These are phyloP conservation scores for Acrossocheilus wenchowensis DNA, from an alignment of 2,797 vertebrate genomes.

Conservation along the genomic window DNA sequence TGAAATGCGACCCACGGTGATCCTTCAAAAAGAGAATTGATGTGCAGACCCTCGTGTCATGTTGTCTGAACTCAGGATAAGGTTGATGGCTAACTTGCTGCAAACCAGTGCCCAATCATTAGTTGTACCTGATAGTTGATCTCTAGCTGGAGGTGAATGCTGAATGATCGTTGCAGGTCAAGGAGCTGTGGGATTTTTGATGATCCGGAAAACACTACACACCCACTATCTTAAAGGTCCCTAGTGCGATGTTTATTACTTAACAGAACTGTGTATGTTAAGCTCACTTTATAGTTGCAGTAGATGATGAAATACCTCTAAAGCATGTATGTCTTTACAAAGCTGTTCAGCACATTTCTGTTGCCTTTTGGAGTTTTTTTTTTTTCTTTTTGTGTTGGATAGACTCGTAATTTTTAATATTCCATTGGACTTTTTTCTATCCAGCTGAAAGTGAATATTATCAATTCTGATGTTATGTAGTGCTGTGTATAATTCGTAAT, in stretches of 20 bases:
- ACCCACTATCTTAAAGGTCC: slow-evolving; percentile 47
- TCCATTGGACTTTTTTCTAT: slow-evolving; percentile 86
- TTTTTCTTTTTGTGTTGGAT: slow-evolving; percentile 61
- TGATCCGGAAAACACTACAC: slow-evolving; percentile 42
- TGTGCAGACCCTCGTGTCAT: slow-evolving; percentile 53
- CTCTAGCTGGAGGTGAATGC: slow-evolving; percentile 45
- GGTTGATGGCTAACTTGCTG: slow-evolving; percentile 61
- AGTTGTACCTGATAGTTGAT: slow-evolving; percentile 7
- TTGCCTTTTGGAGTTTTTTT: slow-evolving; percentile 73
- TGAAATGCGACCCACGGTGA: slow-evolving; percentile 90
- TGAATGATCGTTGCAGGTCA: slow-evolving; percentile 21
- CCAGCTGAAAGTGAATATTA: slow-evolving; percentile 77
- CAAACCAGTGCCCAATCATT: slow-evolving; percentile 48
- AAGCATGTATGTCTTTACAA: slow-evolving; percentile 90
- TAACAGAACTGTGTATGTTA: slow-evolving; percentile 58
- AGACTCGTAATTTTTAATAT: slow-evolving; percentile 82
- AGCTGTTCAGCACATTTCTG: slow-evolving; percentile 73
- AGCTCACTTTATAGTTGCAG: slow-evolving; percentile 64
- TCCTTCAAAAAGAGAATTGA: slow-evolving; percentile 78
- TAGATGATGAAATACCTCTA: slow-evolving; percentile 70
- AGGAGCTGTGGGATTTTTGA: slow-evolving; percentile 14
- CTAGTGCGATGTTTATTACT: slow-evolving; percentile 51
- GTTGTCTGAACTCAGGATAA: slow-evolving; percentile 65
- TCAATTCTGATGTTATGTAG: slow-evolving; percentile 80
- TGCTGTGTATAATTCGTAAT: slow-evolving; percentile 88